These are phyloP conservation scores for Vanessa cardui DNA, from an alignment of 2,888 invertebrate species.

Conservation along the genomic window DNA sequence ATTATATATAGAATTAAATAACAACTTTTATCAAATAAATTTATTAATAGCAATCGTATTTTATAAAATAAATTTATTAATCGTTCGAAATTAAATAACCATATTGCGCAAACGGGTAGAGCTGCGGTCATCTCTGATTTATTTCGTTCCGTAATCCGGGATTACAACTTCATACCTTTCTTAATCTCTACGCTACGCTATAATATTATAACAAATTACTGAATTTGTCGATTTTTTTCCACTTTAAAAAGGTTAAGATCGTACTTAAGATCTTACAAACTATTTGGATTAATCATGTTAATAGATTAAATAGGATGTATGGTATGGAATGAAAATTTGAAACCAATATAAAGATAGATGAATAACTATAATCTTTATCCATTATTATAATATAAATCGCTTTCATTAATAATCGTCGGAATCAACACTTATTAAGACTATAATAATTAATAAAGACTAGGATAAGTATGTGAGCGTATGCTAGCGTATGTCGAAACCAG, in stretches of 20 bases:
- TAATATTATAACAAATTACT: background rate
- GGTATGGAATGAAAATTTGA: no score
- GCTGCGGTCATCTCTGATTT: conserved; percentile 58
- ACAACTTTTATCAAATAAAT: background rate
- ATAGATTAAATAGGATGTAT: no score
- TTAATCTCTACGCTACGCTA: conserved; percentile 1
- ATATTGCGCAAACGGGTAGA: conserved; percentile 48
- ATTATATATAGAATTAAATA: no score
- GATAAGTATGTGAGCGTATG: no score
- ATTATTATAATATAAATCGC: no score
- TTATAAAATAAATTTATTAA: conserved; percentile 42
- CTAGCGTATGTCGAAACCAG: no score
- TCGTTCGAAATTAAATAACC: conserved; percentile 61
- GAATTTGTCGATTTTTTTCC: background rate
- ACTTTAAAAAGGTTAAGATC: background rate
- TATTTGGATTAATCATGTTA: no score
- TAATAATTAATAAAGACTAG: no score
- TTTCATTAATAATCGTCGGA: no score
- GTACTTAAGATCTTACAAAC: background rate
- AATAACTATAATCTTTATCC: no score
- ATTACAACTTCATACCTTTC: conserved; percentile 43
- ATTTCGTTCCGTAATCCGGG: conserved; percentile 48
- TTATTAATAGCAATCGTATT: background rate
- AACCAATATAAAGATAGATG: no score
- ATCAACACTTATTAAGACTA: no score